These are phyloP conservation scores for Smittia aterrima DNA, from an alignment of 2,888 invertebrate genomes.

Conservation along the genomic window DNA sequence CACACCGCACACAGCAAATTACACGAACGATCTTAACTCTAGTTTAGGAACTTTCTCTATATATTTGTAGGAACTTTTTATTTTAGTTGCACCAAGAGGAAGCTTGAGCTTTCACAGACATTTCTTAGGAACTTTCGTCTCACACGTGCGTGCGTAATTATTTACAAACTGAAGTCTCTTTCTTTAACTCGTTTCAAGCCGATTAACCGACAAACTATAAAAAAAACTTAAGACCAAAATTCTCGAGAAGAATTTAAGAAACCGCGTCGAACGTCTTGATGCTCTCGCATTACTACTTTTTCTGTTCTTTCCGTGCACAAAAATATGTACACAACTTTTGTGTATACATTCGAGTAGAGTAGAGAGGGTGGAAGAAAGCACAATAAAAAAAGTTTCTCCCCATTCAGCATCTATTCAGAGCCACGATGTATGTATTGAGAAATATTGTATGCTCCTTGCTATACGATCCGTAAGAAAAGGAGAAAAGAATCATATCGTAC, in stretches of 20 bases:
- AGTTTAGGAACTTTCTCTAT: constrained; percentile 29
- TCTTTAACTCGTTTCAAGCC: neutral
- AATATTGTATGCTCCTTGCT: constrained; percentile 9
- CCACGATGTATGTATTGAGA: constrained; percentile 33
- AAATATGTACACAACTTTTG: constrained; percentile 29
- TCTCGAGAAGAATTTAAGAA: constrained; percentile 3
- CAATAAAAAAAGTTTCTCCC: constrained; percentile 30
- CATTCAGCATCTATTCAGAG: constrained; percentile 29
- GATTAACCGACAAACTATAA: neutral
- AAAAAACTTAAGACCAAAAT: neutral
- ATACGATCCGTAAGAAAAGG: constrained; percentile 25
- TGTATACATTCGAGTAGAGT: constrained; percentile 26
- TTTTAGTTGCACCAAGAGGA: neutral
- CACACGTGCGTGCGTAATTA: neutral
- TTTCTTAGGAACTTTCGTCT: constrained; percentile 18
- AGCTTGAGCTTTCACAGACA: constrained; percentile 2
- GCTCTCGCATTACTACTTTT: constrained; percentile 38
- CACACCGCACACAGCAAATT: neutral
- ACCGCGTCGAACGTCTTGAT: constrained; percentile 35
- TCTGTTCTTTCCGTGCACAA: constrained; percentile 28
- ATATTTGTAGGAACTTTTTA: constrained; percentile 26
- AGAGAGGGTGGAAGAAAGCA: constrained; percentile 18
- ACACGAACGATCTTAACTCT: neutral
- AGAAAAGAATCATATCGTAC: constrained; percentile 26
- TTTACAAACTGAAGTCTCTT: too few species aligned